Percentiles rank a stretch among this genome's conserved stretches.
Conservation (phyloP, 2,797 vertebrate genomes). For the Cephalopachus bancanus region DNA sequence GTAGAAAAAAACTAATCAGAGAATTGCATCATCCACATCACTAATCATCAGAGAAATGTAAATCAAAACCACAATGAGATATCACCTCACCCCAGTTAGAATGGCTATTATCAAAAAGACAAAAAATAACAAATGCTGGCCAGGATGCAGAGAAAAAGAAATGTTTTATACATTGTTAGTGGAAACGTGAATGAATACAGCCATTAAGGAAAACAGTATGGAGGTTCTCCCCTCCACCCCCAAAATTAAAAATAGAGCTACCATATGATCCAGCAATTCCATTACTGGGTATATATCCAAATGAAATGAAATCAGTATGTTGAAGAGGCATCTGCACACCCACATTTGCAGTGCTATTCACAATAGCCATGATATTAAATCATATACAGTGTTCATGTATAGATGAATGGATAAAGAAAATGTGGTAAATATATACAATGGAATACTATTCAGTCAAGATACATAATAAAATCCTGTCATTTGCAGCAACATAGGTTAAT, state of each 20-base stretch:
- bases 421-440: not conserved
- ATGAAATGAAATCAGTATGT: not conserved
- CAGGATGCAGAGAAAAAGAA: not conserved
- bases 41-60: not conserved
- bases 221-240: not conserved
- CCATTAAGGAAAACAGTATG: not conserved
- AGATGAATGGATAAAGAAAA: not conserved
- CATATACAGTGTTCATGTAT: not conserved
- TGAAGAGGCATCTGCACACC: not conserved
- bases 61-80: not conserved
- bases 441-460: not conserved
- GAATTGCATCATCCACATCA: too few species aligned
- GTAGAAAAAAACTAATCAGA: not conserved
- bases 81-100: not conserved
- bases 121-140: not conserved
- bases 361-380: not conserved
- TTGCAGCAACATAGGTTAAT: not conserved
- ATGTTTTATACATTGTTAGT: not conserved
- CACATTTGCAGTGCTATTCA: not conserved
- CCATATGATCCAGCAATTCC: not conserved
- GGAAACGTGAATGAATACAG: not conserved
- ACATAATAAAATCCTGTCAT: not conserved
- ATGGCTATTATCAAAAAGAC: not conserved
- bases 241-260: not conserved
- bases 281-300: not conserved